phyloP scores from a whole-genome alignment of 2,113 vertebrate genomes.

The Suricata suricatta region DNA sequence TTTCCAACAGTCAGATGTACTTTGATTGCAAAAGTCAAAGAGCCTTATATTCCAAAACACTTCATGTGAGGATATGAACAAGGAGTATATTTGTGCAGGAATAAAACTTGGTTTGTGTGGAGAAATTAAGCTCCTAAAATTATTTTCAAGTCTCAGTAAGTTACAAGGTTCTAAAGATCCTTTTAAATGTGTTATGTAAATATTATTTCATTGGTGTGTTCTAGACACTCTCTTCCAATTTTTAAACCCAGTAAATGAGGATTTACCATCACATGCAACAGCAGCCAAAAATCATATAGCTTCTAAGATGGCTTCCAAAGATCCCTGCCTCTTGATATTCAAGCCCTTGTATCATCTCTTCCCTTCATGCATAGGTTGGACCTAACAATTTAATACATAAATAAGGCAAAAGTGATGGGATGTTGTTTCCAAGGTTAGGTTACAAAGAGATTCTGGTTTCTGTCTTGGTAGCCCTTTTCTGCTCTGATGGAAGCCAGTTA shows the following conservation, averaged over 20 bases:
- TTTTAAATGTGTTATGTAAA: conserved; percentile 51
- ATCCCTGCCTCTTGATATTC: not conserved
- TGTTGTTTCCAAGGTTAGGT: not conserved
- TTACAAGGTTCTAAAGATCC: not conserved
- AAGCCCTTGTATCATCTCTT: not conserved
- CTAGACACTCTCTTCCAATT: not conserved
- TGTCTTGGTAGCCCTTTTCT: not conserved
- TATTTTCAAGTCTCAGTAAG: conserved; percentile 46
- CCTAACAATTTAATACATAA: not conserved
- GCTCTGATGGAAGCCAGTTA: conserved; percentile 1
- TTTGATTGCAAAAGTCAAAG: not conserved
- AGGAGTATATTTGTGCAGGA: not conserved
- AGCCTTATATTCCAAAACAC: not conserved
- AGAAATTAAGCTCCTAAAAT: conserved; percentile 32
- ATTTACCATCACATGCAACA: not conserved
- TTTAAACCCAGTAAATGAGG: conserved; percentile 40
- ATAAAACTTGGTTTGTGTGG: conserved; percentile 22
- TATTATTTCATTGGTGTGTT: conserved; percentile 47
- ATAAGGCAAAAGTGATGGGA: not conserved
- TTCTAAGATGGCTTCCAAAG: not conserved
- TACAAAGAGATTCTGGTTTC: not conserved
- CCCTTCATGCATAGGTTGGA: not conserved
- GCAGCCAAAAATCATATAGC: not conserved
- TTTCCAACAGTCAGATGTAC: not conserved
- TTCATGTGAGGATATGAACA: conserved; percentile 48